Evolutionary conservation across 2,113 vertebrate genomes (phyloP), one percentile per base, ranked within the genome.

Genomic region (Epinephelus moara): DNA sequence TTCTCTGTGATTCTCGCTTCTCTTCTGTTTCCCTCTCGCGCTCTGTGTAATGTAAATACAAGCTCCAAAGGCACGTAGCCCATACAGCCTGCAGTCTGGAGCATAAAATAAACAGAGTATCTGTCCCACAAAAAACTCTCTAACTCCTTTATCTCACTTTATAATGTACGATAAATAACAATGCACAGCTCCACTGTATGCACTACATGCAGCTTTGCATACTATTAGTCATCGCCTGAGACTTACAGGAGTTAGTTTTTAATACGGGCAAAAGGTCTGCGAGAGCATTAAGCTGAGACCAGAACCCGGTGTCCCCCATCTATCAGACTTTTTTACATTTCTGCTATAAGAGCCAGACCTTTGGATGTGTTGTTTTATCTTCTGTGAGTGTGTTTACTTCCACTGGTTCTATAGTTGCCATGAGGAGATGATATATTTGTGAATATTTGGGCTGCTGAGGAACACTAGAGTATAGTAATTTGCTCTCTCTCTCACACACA

Each of bases 11-110:
- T 67, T 62, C 25, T 56, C 2, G 2, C 1, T 59, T 60, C 67
- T 62, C 66, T 37, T 68, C 47, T 47, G 3, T 53, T 47, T 74
- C 9, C 13, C 33, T n/a, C 33, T 66, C 21, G 59, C 27, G 4
- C 61, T 33, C 47, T 64, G 69, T 64, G 53, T 67, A 76, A 66
- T 60, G 61, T 77, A 81, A 81, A 77, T 72, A 68, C 53, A 72
- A 62, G 52, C 71, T 76, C 75, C 77, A 80, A 80, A 80, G 59
- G 13, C 21, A 1, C 18, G 74, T 14, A 11, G 67, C 67, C 66
- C 25, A 53, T 53, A 8, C 15, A 53, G 47, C 27, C 27, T 52
- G 76, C 66, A 45, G 21, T 23, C 47, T 17, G 67, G 12, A 53
- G 68, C 67, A 55, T 3, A 30, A 49, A 70, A 30, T 27, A 70